Evolutionary conservation across 2,797 vertebrate species (phyloP).

Genomic region (Harpagifer antarcticus): DNA sequence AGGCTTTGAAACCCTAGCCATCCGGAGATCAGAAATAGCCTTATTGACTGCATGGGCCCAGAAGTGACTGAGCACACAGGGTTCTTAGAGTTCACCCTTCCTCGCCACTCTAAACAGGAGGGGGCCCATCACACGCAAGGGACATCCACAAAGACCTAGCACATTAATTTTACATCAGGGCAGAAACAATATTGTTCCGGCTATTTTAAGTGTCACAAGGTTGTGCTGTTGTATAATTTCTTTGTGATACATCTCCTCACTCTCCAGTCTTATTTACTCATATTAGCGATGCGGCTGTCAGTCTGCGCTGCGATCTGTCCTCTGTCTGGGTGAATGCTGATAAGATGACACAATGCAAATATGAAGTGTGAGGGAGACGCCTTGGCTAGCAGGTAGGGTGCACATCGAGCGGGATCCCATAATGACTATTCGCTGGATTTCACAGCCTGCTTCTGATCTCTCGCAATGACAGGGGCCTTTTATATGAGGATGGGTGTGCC

Average conservation of each 20-base stretch:
- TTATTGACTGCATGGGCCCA: slow-evolving; percentile 83
- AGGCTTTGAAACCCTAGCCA: slow-evolving; percentile 88
- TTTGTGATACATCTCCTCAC: slow-evolving; percentile 37
- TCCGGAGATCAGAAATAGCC: slow-evolving; percentile 86
- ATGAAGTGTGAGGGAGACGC: slow-evolving; percentile 67
- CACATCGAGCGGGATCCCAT: slow-evolving; percentile 71
- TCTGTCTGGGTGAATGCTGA: slow-evolving; percentile 77
- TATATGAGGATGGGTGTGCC: slow-evolving; percentile 75
- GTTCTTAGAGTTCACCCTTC: slow-evolving; percentile 76
- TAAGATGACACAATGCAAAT: slow-evolving; percentile 84
- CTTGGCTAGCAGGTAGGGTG: slow-evolving; percentile 79
- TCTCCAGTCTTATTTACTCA: slow-evolving; percentile 66
- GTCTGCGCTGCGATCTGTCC: slow-evolving; percentile 66
- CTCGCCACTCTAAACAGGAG: slow-evolving; percentile 49
- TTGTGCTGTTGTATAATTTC: slow-evolving; percentile 49
- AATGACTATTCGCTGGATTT: slow-evolving; percentile 88
- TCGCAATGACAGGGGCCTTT: slow-evolving; percentile 79
- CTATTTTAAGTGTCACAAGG: slow-evolving; percentile 52
- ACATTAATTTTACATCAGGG: slow-evolving; percentile 76
- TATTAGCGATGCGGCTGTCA: slow-evolving; percentile 73
- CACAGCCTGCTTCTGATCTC: slow-evolving; percentile 85
- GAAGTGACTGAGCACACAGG: slow-evolving; percentile 78
- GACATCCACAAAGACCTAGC: slow-evolving; percentile 57
- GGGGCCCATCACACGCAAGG: slow-evolving; percentile 33
- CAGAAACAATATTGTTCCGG: slow-evolving; percentile 57